Evolutionary conservation across 2,888 invertebrate species (phyloP).

Genomic region (Schizotus pectinicornis): DNA sequence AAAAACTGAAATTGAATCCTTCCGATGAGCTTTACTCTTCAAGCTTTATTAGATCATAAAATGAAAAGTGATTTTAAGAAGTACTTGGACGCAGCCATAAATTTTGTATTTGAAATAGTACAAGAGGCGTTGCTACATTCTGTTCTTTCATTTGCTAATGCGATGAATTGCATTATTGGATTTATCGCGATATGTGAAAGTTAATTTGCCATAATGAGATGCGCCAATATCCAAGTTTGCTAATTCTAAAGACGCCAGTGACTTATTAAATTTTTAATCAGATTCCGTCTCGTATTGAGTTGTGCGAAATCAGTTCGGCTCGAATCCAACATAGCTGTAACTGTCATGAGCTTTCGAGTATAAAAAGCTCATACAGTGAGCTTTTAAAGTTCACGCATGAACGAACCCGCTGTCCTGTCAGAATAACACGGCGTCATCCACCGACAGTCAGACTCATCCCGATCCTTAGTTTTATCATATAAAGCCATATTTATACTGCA

Average conservation of each 20-base stretch:
- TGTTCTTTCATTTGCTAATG: constrained; percentile 28
- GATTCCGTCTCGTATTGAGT: constrained; percentile 7
- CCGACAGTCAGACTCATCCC: constrained; percentile 39
- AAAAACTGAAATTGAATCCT: not conserved
- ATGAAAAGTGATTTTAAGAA: constrained; percentile 43
- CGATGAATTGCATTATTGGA: constrained; percentile 30
- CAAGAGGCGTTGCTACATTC: constrained; percentile 32
- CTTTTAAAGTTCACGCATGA: constrained; percentile 56
- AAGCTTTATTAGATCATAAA: constrained; percentile 40
- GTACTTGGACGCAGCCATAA: constrained; percentile 35
- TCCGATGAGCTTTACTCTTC: constrained; percentile 25
- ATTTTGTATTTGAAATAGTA: constrained; percentile 31
- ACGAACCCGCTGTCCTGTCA: constrained; percentile 52
- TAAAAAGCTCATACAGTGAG: constrained; percentile 53
- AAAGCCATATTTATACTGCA: constrained; percentile 45
- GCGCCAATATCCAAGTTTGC: not conserved
- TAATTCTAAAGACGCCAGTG: not conserved
- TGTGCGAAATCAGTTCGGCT: constrained; percentile 24
- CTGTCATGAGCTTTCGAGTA: constrained; percentile 54
- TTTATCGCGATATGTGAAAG: not conserved
- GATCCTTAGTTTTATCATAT: constrained; percentile 47
- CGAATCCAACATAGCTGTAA: constrained; percentile 48
- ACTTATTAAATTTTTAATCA: not conserved
- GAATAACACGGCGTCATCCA: constrained; percentile 50
- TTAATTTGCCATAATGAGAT: no score